phyloP scores from a whole-genome alignment of 1,140 invertebrate genomes.

The Aethina tumida region DNA sequence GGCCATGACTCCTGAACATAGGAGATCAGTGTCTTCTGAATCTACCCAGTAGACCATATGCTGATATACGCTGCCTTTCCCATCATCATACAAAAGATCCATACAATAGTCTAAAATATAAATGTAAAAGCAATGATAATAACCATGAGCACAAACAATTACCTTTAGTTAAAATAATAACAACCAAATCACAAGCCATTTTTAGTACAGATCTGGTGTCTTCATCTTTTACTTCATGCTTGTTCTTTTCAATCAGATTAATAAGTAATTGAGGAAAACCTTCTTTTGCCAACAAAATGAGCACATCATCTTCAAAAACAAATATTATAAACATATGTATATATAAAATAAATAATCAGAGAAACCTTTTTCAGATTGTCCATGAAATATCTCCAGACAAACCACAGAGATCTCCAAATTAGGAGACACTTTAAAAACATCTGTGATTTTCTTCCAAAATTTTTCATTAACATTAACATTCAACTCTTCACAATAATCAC shows the following conservation, averaged over 20 bases:
- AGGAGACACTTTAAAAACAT: constrained; percentile 48
- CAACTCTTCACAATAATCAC: constrained; percentile 53
- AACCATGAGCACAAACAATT: constrained; percentile 25
- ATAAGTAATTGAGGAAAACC: constrained; percentile 66
- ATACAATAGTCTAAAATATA: constrained; percentile 68
- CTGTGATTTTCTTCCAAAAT: constrained; percentile 46
- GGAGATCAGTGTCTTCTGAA: constrained; percentile 59
- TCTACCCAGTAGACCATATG: constrained; percentile 68
- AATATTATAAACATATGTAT: constrained; percentile 6
- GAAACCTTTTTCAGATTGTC: constrained; percentile 63
- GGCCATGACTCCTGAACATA: constrained; percentile 71
- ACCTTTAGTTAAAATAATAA: constrained; percentile 78
- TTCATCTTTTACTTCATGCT: constrained; percentile 45
- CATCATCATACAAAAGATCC: constrained; percentile 63
- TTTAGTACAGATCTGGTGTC: constrained; percentile 67
- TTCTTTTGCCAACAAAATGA: constrained; percentile 61
- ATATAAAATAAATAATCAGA: constrained; percentile 14
- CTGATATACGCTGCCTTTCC: constrained; percentile 60
- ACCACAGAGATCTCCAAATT: constrained; percentile 60
- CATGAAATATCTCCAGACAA: constrained; percentile 64
- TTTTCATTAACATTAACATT: constrained; percentile 40
- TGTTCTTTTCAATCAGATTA: constrained; percentile 61
- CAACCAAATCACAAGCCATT: constrained; percentile 74
- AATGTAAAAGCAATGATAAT: not conserved
- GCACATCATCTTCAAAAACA: constrained; percentile 57